Percentiles rank a stretch among this genome's conserved stretches.
These are phyloP conservation scores for Martes martes DNA, from an alignment of 2,113 vertebrate genomes.

Conservation along the genomic window DNA sequence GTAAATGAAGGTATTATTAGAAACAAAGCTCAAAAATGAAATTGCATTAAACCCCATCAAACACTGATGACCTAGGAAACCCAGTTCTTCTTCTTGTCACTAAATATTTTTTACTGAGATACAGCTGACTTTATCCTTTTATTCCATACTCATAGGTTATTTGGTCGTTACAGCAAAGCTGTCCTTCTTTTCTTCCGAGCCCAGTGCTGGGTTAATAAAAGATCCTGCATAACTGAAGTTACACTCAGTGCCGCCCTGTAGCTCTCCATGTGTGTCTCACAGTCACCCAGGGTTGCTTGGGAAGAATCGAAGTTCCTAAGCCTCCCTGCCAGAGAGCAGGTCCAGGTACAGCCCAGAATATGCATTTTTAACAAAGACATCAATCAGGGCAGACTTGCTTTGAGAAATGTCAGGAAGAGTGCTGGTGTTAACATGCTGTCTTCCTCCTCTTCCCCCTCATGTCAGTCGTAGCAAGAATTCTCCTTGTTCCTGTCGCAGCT, in stretches of 20 bases:
- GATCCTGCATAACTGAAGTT: neutral
- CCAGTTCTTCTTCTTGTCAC: neutral
- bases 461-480: neutral
- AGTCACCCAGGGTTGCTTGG: neutral
- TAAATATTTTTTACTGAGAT: neutral
- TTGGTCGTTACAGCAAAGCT: constrained; percentile 22
- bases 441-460: neutral
- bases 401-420: neutral
- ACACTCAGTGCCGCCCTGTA: neutral
- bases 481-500: neutral
- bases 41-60: constrained; percentile 42
- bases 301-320: neutral
- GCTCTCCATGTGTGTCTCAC: neutral
- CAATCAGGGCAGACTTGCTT: neutral
- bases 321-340: neutral
- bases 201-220: neutral
- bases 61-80: constrained; percentile 26
- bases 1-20: constrained; percentile 54
- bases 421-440: neutral
- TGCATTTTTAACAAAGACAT: neutral
- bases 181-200: constrained; percentile 18
- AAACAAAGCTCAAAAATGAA: constrained; percentile 52
- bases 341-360: fast-evolving
- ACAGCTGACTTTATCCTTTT: constrained; percentile 13
- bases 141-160: constrained; percentile 10